phyloP scores from a whole-genome alignment of 2,113 vertebrate genomes.

The Entelurus aequoreus region DNA sequence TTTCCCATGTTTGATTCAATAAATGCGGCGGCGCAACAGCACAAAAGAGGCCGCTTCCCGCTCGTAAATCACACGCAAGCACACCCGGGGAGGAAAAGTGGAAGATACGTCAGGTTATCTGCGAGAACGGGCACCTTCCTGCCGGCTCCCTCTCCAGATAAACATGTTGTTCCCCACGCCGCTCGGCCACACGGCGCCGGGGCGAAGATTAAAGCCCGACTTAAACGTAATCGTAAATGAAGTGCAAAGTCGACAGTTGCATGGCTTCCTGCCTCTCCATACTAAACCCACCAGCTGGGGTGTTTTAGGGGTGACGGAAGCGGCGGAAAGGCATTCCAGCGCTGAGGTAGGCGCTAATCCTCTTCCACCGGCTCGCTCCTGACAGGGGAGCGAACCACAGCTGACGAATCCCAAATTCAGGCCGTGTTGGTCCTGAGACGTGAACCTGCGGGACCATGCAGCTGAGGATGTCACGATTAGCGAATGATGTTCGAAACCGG shows the following conservation, averaged over 20 bases:
- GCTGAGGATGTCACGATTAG: too few species aligned
- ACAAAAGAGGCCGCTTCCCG: conserved; percentile 10
- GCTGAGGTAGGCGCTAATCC: conserved; percentile 61
- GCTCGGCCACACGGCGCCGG: conserved; percentile 50
- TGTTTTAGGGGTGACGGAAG: conserved; percentile 46
- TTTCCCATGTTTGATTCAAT: conserved; percentile 35
- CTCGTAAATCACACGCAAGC: conserved; percentile 51
- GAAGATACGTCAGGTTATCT: conserved; percentile 53
- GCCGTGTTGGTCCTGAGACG: too few species aligned
- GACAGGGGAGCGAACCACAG: conserved; percentile 38
- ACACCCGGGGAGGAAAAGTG: not conserved
- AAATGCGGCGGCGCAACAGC: conserved; percentile 20
- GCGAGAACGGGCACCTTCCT: conserved; percentile 37
- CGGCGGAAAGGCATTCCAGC: conserved; percentile 41
- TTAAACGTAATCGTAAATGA: conserved; percentile 65
- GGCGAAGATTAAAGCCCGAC: conserved; percentile 54
- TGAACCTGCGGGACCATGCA: too few species aligned
- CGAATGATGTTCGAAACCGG: too few species aligned
- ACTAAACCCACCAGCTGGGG: conserved; percentile 51
- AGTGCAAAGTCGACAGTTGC: conserved; percentile 64
- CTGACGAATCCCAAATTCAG: not conserved
- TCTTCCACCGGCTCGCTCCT: conserved; percentile 41
- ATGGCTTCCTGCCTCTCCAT: conserved; percentile 54
- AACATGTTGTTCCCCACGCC: conserved; percentile 62
- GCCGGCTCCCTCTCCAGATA: conserved; percentile 49